phyloP scores from a whole-genome alignment of 2,113 vertebrate species.

The Paraplagusia blochii region DNA sequence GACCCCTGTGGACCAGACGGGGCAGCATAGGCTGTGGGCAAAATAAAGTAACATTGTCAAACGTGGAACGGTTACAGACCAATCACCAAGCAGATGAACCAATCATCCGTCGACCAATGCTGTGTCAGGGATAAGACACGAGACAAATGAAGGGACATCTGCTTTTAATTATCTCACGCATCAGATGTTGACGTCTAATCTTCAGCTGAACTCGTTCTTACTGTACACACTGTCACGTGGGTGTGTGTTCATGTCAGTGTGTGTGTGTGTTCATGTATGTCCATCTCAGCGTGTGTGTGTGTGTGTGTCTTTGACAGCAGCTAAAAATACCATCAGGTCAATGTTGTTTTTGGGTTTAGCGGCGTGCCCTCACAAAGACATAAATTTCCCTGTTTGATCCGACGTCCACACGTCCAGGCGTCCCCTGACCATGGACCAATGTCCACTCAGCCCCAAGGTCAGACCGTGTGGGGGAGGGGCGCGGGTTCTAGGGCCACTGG shows the following conservation, averaged over 20 bases:
- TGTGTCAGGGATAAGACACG: neutral
- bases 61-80: conserved; percentile 4
- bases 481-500: no score
- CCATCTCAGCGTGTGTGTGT: conserved; percentile 1
- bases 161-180: conserved; percentile 21
- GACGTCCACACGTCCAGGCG: neutral
- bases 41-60: neutral
- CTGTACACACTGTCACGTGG: neutral
- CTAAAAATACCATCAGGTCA: conserved; percentile 6
- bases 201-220: no score
- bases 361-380: neutral
- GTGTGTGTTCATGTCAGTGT: neutral
- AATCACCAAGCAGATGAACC: neutral
- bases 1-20: neutral
- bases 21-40: neutral
- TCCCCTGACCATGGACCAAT: neutral
- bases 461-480: neutral
- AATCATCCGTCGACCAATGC: conserved; percentile 19
- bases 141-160: conserved; percentile 1
- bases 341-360: neutral
- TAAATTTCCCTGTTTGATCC: neutral
- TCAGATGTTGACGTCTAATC: neutral
- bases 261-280: no score
- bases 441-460: neutral
- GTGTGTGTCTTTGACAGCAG: neutral